Evolutionary conservation across 2,113 vertebrate genomes (phyloP).

Genomic region (Gasterosteus aculeatus): DNA sequence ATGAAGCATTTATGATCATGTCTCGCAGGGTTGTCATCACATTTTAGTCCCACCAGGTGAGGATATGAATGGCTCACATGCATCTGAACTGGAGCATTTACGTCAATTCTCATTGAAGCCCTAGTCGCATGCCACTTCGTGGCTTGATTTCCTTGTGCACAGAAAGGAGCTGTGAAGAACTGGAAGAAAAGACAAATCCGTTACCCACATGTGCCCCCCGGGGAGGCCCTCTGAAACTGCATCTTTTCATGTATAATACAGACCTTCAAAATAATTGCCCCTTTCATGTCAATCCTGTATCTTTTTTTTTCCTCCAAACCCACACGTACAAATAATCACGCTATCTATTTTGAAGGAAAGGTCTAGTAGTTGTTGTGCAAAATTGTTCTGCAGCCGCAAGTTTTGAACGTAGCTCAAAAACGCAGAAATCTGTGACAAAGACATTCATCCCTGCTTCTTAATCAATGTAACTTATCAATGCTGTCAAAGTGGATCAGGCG

Average conservation of each 20-base stretch:
- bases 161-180: constrained; percentile 46
- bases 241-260: constrained; percentile 70
- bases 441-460: constrained; percentile 30
- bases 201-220: constrained; percentile 52
- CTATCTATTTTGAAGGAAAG: constrained; percentile 37
- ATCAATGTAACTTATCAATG: constrained; percentile 48
- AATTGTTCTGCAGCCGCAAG: constrained; percentile 29
- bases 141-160: constrained; percentile 52
- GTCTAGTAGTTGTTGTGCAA: constrained; percentile 41
- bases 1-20: constrained; percentile 61
- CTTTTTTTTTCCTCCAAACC: constrained; percentile 2
- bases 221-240: constrained; percentile 43
- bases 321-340: constrained; percentile 22
- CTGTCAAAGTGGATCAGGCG: constrained; percentile 37
- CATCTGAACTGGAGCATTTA: constrained; percentile 66
- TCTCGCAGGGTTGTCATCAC: constrained; percentile 68
- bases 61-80: constrained; percentile 56
- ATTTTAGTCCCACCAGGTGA: constrained; percentile 63
- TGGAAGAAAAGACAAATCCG: constrained; percentile 60
- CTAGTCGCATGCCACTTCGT: constrained; percentile 26
- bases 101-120: constrained; percentile 54
- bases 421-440: constrained; percentile 34
- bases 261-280: constrained; percentile 65
- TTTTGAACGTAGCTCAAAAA: constrained; percentile 22
- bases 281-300: constrained; percentile 54